Percentiles rank a stretch among this genome's conserved stretches.
Evolutionary conservation across 1,140 invertebrate genomes (phyloP).

Genomic region (Lerema accius): DNA sequence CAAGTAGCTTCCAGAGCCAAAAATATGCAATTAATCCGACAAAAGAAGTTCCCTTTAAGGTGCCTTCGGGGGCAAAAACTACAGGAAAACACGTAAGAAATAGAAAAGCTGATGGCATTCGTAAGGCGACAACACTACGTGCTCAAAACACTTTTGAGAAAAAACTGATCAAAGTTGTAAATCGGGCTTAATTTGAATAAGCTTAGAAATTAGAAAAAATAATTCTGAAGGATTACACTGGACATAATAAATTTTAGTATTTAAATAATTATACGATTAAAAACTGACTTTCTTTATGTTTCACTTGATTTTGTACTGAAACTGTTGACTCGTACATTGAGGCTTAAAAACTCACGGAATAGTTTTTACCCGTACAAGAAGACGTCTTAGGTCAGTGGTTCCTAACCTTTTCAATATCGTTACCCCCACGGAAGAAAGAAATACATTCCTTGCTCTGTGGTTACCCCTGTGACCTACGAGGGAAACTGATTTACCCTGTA

Average conservation of each 20-base stretch:
- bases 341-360: too few species aligned
- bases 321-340: too few species aligned
- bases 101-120: slow-evolving; percentile 43
- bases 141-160: slow-evolving; percentile 44
- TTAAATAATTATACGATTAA: neutral
- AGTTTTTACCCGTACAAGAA: too few species aligned
- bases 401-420: too few species aligned
- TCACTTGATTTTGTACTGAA: too few species aligned
- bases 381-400: too few species aligned
- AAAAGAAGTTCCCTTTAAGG: slow-evolving; percentile 31
- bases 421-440: too few species aligned
- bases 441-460: too few species aligned
- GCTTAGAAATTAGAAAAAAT: too few species aligned
- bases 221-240: slow-evolving; percentile 10
- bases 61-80: slow-evolving; percentile 28
- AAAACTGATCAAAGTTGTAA: slow-evolving; percentile 32
- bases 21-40: slow-evolving; percentile 20
- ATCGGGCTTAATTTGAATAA: neutral
- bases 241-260: slow-evolving; percentile 2
- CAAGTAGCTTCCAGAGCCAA: slow-evolving; percentile 30
- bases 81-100: slow-evolving; percentile 33
- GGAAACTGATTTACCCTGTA: too few species aligned
- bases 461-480: too few species aligned
- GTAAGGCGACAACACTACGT: slow-evolving; percentile 46
- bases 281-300: too few species aligned